Evolutionary conservation across 2,888 invertebrate genomes (phyloP).

Genomic region (Euzophera pinguis): DNA sequence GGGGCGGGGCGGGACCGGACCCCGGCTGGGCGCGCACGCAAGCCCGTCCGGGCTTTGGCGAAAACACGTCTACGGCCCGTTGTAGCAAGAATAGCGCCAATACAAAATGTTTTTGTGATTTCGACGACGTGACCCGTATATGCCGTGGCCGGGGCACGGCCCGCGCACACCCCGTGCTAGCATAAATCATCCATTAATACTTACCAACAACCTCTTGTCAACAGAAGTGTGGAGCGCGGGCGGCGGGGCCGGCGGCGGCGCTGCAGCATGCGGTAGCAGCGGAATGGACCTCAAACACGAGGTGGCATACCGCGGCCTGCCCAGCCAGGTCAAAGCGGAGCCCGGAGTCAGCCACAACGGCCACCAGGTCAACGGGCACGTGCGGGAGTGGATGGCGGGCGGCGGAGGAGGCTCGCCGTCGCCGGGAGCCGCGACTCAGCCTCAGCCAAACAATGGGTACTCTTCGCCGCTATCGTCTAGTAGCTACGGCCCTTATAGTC

Average conservation of each 20-base stretch:
- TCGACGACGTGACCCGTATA: too few species aligned
- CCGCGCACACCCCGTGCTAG: too few species aligned
- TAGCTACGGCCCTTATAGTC: constrained; percentile 94
- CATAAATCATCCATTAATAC: neutral
- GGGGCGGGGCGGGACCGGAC: too few species aligned
- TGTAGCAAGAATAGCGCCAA: too few species aligned
- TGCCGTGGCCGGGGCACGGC: too few species aligned
- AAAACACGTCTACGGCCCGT: too few species aligned
- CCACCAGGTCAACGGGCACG: constrained; percentile 69
- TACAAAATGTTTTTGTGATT: too few species aligned
- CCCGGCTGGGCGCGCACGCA: too few species aligned
- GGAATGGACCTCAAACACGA: constrained; percentile 84
- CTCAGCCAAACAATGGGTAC: constrained; percentile 87
- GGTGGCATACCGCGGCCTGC: constrained; percentile 78
- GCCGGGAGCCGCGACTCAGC: constrained; percentile 83
- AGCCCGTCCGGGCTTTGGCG: too few species aligned
- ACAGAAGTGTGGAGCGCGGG: constrained; percentile 77
- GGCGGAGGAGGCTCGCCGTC: constrained; percentile 80
- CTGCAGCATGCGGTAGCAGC: constrained; percentile 78
- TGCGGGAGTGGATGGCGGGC: constrained; percentile 77
- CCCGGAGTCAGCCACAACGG: constrained; percentile 77
- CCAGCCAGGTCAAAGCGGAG: constrained; percentile 74
- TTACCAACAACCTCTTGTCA: constrained; percentile 19
- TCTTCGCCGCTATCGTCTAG: constrained; percentile 92
- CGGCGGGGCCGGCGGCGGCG: constrained; percentile 72